Evolutionary conservation across 2,888 invertebrate species (phyloP), one percentile per base, ranked within the genome.

Genomic region (Odontothrips loti): DNA sequence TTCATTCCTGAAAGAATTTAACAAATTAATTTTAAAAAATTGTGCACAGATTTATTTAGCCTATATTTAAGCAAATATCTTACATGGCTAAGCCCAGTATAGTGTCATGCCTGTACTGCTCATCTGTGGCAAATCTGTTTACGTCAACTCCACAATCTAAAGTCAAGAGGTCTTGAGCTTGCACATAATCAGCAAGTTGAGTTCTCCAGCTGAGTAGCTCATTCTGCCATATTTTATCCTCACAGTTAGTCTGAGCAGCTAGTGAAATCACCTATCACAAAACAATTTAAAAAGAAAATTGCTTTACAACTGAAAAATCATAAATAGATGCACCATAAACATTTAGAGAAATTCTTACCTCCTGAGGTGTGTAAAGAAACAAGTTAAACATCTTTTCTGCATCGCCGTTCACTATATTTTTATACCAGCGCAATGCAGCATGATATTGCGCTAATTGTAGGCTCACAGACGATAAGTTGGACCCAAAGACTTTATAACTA

Each of bases 81-180:
- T 85, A 89, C 89, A 89, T 89, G n/a, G 89, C 88, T 79, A 90
- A 86, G 10, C 89, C 89, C 11, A 90, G 85, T 80, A 90, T 89
- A 1, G 89, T 89, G 83, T 90, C 89, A 81, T 86, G 86, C 84
- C 88, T 88, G 85, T 90, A 90, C 58, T 87, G 86, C 27, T 85
- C 82, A 83, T 90, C 90, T 12, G 85, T 84, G 10, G 88, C 86
- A 84, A 90, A 90, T 78, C 89, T 85, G 12, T 86, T 86, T 17
- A 88, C 86, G 85, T 90, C 88, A 17, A 90, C 87, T 47, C 89
- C 89, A 85, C 86, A 87, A 47, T 87, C 87, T 58, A 89, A 86
- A 47, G 85, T 84, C 80, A 86, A 85, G 23, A 89, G 84, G 17
- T 87, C 85, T 83, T 87, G 86, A 15, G 88, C 89, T 84, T 89